phyloP scores from a whole-genome alignment of 2,113 vertebrate species.

The Ploceus nigricollis region DNA sequence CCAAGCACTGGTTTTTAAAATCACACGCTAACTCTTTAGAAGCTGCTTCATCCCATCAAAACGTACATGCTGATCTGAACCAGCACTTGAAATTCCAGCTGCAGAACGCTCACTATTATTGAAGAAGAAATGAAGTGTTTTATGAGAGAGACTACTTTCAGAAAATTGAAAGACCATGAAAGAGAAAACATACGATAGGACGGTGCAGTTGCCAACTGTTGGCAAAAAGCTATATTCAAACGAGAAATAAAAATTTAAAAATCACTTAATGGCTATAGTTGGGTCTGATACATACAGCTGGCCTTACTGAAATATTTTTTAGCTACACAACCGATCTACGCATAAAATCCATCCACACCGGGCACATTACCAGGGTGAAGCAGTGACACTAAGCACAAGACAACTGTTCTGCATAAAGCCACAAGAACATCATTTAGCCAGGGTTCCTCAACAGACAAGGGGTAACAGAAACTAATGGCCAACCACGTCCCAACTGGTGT shows the following conservation, averaged over 20 bases:
- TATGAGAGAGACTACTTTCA: not conserved
- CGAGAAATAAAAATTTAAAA: not conserved
- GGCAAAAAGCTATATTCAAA: not conserved
- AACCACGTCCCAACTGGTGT: fast-evolving
- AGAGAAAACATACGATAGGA: not conserved
- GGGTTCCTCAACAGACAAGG: not conserved
- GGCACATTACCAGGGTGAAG: fast-evolving
- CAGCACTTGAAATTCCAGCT: not conserved
- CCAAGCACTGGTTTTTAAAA: not conserved
- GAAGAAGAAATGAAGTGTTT: not conserved
- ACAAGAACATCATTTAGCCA: not conserved
- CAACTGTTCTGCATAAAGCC: not conserved
- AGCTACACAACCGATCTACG: not conserved
- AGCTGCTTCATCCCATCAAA: not conserved
- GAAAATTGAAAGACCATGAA: not conserved
- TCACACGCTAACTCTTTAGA: not conserved
- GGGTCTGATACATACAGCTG: not conserved
- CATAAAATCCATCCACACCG: not conserved
- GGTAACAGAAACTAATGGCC: not conserved
- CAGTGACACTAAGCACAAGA: not conserved
- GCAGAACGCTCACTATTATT: not conserved
- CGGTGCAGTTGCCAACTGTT: not conserved
- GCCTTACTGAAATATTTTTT: not conserved
- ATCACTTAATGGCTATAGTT: not conserved
- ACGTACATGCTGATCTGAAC: not conserved